phyloP scores from a whole-genome alignment of 2,113 vertebrate genomes.

The Tringa solitaria region DNA sequence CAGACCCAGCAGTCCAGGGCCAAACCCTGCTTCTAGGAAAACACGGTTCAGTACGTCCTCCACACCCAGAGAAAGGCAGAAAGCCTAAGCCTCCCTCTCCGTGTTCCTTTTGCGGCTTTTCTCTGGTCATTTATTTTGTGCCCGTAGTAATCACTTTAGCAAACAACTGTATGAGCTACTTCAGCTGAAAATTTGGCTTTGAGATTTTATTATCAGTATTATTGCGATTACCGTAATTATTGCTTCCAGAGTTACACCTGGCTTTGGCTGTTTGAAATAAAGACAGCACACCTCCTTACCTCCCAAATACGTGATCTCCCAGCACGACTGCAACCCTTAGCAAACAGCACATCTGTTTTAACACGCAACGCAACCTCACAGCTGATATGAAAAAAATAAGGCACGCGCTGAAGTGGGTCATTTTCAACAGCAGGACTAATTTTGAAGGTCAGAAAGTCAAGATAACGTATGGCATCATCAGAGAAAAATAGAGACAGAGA shows the following conservation, averaged over 20 bases:
- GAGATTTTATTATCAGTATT: background rate
- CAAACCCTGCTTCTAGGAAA: constrained; percentile 16
- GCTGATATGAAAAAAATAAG: background rate
- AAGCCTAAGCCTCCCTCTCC: background rate
- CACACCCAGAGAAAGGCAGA: background rate
- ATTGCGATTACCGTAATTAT: background rate
- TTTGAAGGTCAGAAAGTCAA: background rate
- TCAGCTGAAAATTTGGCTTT: background rate
- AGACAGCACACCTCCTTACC: background rate
- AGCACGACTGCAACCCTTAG: background rate
- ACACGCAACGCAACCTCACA: background rate
- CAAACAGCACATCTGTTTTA: background rate
- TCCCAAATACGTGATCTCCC: background rate
- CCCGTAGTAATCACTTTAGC: background rate
- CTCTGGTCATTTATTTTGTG: background rate
- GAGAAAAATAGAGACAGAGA: background rate
- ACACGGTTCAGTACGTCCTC: background rate
- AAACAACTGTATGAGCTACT: background rate
- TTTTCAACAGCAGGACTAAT: background rate
- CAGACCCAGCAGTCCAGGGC: background rate
- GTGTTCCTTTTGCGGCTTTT: background rate
- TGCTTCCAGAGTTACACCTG: background rate
- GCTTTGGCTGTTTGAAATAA: background rate
- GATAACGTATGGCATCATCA: background rate
- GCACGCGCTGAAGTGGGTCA: background rate